phyloP scores from a whole-genome alignment of 1,140 invertebrate genomes.

The Ceratosolen solmsi region DNA sequence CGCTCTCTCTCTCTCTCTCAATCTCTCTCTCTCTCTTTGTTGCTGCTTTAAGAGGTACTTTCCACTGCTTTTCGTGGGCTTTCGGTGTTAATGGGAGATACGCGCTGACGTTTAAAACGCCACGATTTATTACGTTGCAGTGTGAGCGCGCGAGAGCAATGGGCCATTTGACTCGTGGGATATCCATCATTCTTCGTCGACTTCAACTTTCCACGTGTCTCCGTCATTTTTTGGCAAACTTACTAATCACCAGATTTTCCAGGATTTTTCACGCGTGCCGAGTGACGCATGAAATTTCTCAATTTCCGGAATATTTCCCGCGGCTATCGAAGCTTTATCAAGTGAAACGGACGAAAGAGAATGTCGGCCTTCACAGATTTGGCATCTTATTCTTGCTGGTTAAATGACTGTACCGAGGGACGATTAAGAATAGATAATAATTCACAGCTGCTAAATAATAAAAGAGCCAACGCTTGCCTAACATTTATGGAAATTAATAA shows the following conservation, averaged over 20 bases:
- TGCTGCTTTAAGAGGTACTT: conserved; percentile 19
- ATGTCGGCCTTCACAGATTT: not conserved
- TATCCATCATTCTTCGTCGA: not conserved
- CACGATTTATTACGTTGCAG: conserved; percentile 1
- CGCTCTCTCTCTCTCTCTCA: not conserved
- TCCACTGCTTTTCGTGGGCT: conserved; percentile 1
- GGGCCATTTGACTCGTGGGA: not conserved
- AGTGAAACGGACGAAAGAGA: not conserved
- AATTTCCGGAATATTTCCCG: not conserved
- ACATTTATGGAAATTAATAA: conserved; percentile 3
- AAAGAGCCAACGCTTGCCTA: not conserved
- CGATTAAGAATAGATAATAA: not conserved
- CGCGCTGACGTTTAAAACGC: not conserved
- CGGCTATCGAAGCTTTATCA: not conserved
- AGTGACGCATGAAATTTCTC: not conserved
- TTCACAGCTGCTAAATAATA: not conserved
- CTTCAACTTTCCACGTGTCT: not conserved
- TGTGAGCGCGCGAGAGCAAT: not conserved
- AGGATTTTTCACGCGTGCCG: not conserved
- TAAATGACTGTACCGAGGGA: not conserved
- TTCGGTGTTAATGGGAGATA: conserved; percentile 25
- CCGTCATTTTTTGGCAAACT: not conserved
- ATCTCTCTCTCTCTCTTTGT: not conserved
- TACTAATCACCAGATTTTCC: not conserved
- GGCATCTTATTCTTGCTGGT: not conserved